A percentile compares a stretch with the other conserved stretches of the same genome.
These are phyloP conservation scores for Lithophane socia DNA, from an alignment of 2,888 invertebrate genomes.

Conservation along the genomic window DNA sequence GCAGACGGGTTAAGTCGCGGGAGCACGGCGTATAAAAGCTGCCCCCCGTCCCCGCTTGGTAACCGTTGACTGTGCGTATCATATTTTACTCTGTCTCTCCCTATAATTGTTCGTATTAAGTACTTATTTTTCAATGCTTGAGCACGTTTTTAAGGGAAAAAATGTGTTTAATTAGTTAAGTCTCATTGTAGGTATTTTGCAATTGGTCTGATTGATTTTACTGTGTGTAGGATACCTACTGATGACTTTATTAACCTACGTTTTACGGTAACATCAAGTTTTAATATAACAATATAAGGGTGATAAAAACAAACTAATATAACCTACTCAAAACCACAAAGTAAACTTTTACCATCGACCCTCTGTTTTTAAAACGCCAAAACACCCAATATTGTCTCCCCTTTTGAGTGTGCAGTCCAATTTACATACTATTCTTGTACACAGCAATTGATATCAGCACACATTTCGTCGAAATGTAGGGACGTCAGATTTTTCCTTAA, in stretches of 20 bases:
- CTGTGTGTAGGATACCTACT: too few species aligned
- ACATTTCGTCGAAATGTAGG: constrained; percentile 45
- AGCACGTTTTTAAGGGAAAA: constrained; percentile 21
- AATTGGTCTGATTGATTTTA: neutral
- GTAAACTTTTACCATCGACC: constrained; percentile 46
- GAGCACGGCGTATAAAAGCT: constrained; percentile 68
- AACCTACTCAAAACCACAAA: constrained; percentile 26
- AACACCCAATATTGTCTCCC: constrained; percentile 60
- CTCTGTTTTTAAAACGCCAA: constrained; percentile 59
- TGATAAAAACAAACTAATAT: constrained; percentile 27
- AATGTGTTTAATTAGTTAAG: constrained; percentile 20
- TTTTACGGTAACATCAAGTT: neutral
- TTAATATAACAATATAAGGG: neutral
- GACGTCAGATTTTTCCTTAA: constrained; percentile 50
- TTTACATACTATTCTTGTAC: constrained; percentile 59
- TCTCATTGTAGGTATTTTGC: neutral
- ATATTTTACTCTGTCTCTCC: constrained; percentile 63
- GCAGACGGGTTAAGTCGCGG: constrained; percentile 85
- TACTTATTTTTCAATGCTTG: constrained; percentile 45
- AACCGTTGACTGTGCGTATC: constrained; percentile 67
- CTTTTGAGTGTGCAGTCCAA: constrained; percentile 47
- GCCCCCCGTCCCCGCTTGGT: constrained; percentile 68
- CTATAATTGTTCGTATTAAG: constrained; percentile 58
- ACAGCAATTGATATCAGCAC: constrained; percentile 61
- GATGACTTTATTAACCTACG: neutral